Evolutionary conservation across 2,797 vertebrate genomes (phyloP), one percentile per base, ranked within the genome.

Genomic region (Ptychobarbus kaznakovi): DNA sequence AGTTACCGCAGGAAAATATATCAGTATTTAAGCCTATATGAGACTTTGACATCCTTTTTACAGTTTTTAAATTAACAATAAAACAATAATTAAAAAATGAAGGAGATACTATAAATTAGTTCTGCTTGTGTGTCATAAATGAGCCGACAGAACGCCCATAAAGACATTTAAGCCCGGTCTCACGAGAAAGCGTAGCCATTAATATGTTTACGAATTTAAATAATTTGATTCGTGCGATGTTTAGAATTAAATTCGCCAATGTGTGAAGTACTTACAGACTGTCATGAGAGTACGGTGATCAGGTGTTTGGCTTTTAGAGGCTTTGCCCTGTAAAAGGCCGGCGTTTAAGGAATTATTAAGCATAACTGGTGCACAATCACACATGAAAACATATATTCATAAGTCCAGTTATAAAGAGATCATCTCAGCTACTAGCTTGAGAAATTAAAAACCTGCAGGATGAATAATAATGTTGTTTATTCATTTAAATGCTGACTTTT

Each of bases 311-410:
- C 6, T 18, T 78, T 13, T 38, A 22, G 15, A 35, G 11, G 73
- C 18, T 58, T 58, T 77, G 7, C 15, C 10, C 16, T 32, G 20
- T 13, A 13, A 77, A n/a, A 58, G 20, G 10, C 11, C 51, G 0
- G 0, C 11, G 1, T 56, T 76, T 58, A 58, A 38, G 51, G 32
- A 22, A 40, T 40, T 58, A 40, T 40, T 40, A n/a, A 22, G 1
- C 0, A 1, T n/a, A 11, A 8, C 3, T 2, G 0, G 15, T 32
- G 25, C 46, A 11, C 13, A 4, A 22, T 42, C 12, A 2, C 7
- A 35, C 49, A 75, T 35, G 73, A 0, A 1, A 76, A 76, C 74
- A 76, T 6, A 22, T 18, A 13, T n/a, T 76, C 6, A 40, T 3
- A 16, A 18, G 72, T 32, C 70, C 8, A 28, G 28, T 20, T 38